These are phyloP conservation scores for Cotesia congregata DNA, from an alignment of 2,888 invertebrate species.

Conservation along the genomic window DNA sequence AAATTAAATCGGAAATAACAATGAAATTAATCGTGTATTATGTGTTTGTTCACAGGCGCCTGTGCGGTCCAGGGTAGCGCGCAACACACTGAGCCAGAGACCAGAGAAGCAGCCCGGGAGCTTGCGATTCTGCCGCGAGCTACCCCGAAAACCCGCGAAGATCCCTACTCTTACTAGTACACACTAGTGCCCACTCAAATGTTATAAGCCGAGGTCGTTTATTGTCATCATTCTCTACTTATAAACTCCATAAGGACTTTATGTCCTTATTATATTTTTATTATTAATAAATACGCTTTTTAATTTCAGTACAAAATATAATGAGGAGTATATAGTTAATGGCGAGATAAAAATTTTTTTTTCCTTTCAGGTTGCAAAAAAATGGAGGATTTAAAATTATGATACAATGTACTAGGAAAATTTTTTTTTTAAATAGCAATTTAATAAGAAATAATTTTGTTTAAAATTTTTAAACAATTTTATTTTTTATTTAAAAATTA, in stretches of 20 bases:
- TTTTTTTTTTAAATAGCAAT: no score
- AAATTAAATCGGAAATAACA: background rate
- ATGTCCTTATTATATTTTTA: background rate
- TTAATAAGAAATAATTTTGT: no score
- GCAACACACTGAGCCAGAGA: slow-evolving; percentile 59
- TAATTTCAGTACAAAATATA: no score
- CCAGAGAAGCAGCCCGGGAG: slow-evolving; percentile 58
- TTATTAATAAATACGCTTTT: no score
- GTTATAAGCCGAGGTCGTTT: slow-evolving; percentile 57
- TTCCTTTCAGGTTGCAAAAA: no score
- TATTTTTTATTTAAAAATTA: no score
- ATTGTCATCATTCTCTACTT: slow-evolving; percentile 43
- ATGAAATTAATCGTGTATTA: slow-evolving; percentile 8
- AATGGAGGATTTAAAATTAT: no score
- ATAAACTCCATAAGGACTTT: background rate
- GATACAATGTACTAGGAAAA: no score
- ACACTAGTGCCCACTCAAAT: background rate
- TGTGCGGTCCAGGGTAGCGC: slow-evolving; percentile 63
- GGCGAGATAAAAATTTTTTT: no score
- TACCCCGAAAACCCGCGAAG: slow-evolving; percentile 65
- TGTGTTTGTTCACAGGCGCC: slow-evolving; percentile 51
- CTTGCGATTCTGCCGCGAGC: slow-evolving; percentile 54
- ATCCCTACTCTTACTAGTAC: slow-evolving; percentile 60
- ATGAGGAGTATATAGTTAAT: no score
- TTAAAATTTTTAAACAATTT: no score